Percentiles rank a stretch among this genome's conserved stretches.
Conservation (phyloP, 2,113 vertebrate genomes). For the Actenoides hombroni region DNA sequence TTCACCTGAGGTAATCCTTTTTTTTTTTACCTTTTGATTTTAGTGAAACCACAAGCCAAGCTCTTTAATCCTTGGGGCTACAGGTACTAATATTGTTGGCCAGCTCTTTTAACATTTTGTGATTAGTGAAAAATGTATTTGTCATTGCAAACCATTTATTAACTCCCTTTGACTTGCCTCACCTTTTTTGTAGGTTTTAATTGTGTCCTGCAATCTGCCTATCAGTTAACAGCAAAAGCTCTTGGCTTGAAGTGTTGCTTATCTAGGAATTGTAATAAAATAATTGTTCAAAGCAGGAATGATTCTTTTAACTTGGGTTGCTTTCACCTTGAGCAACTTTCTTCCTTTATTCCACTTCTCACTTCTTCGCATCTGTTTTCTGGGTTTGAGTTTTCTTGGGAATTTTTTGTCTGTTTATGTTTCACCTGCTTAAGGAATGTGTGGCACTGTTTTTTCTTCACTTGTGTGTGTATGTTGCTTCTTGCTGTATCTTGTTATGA, state of each 20-base stretch:
- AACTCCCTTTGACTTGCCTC: neutral
- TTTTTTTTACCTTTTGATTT: neutral
- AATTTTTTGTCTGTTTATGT: neutral
- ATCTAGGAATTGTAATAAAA: slow-evolving; percentile 1
- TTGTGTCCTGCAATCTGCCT: neutral
- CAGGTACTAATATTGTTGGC: neutral
- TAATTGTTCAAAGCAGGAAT: slow-evolving; percentile 11
- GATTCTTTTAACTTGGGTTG: neutral
- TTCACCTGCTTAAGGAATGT: neutral
- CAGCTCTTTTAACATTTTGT: neutral
- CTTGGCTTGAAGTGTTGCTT: neutral
- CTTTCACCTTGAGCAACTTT: slow-evolving; percentile 11
- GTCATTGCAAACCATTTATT: neutral
- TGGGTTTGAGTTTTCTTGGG: neutral
- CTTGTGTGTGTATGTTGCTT: neutral
- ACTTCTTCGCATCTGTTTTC: neutral
- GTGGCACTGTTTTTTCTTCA: neutral
- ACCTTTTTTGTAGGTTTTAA: neutral
- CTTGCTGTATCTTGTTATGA: neutral
- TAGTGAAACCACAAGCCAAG: neutral
- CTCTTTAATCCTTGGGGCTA: slow-evolving; percentile 11
- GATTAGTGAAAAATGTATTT: neutral
- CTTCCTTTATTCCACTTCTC: neutral
- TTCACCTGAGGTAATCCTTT: neutral
- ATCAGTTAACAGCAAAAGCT: slow-evolving; percentile 1